These are phyloP conservation scores for Stictocephala bisonia DNA, from an alignment of 2,888 invertebrate species.

Conservation along the genomic window DNA sequence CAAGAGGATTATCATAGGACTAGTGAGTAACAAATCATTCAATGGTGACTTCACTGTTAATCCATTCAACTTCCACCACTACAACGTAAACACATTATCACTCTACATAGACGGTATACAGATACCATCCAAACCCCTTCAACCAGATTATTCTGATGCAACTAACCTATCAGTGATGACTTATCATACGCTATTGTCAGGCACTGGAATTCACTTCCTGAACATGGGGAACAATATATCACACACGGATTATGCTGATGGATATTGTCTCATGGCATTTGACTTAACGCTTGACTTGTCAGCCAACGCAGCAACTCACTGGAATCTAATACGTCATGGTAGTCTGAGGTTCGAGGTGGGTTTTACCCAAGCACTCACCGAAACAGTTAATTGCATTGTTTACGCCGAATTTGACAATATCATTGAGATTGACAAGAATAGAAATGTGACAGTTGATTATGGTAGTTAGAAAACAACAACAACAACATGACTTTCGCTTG, in stretches of 20 bases:
- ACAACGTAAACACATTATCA: slow-evolving; percentile 50
- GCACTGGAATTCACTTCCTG: slow-evolving; percentile 20
- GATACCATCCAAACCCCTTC: slow-evolving; percentile 40
- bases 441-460: slow-evolving; percentile 54
- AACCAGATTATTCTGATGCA: slow-evolving; percentile 47
- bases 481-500: neutral
- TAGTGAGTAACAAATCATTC: slow-evolving; percentile 45
- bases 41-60: slow-evolving; percentile 24
- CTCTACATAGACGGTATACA: slow-evolving; percentile 55
- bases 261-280: slow-evolving; percentile 57
- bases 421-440: slow-evolving; percentile 58
- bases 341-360: neutral
- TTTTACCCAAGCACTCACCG: slow-evolving; percentile 40
- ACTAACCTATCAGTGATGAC: slow-evolving; percentile 52
- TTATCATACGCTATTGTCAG: slow-evolving; percentile 57
- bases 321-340: slow-evolving; percentile 52
- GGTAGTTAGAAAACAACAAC: slow-evolving; percentile 43
- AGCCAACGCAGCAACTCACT: slow-evolving; percentile 39
- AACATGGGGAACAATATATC: slow-evolving; percentile 38
- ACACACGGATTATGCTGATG: slow-evolving; percentile 48
- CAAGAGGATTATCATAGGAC: slow-evolving; percentile 59
- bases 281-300: slow-evolving; percentile 59
- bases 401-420: slow-evolving; percentile 61
- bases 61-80: slow-evolving; percentile 49
- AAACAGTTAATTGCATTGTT: slow-evolving; percentile 57